phyloP scores from a whole-genome alignment of 35 echinoderm and acorn worm species.

The Lytechinus variegatus region DNA sequence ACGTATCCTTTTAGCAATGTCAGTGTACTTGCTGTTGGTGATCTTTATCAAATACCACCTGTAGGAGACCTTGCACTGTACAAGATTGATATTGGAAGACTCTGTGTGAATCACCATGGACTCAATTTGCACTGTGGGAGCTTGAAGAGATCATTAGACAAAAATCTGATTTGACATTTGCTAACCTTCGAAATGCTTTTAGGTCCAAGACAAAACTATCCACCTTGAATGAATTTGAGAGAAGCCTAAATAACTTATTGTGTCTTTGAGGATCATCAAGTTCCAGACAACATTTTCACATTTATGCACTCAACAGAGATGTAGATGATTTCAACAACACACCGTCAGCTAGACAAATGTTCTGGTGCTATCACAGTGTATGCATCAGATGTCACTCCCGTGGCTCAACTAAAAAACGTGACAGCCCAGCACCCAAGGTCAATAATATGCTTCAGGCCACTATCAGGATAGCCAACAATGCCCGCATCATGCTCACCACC shows the following conservation, averaged over 20 bases:
- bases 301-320: conserved; percentile 65
- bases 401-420: conserved; percentile 32
- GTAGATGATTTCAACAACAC: conserved; percentile 41
- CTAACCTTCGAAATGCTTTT: conserved; percentile 37
- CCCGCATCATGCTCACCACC: conserved; percentile 66
- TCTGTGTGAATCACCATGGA: conserved; percentile 61
- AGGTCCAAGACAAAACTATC: conserved; percentile 29
- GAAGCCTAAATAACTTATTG: neutral
- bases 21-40: conserved; percentile 46
- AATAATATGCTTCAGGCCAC: conserved; percentile 16
- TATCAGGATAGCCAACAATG: conserved; percentile 54
- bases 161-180: conserved; percentile 48
- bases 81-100: conserved; percentile 32
- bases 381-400: conserved; percentile 38
- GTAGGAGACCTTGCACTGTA: conserved; percentile 31
- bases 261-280: conserved; percentile 45
- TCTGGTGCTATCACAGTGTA: conserved; percentile 37
- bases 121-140: conserved; percentile 39
- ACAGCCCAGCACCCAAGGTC: conserved; percentile 40
- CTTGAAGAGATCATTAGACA: conserved; percentile 40
- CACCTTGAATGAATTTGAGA: conserved; percentile 30
- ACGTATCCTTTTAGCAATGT: conserved; percentile 68
- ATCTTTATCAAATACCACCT: conserved; percentile 44
- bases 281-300: conserved; percentile 62
- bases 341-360: conserved; percentile 24